These are phyloP conservation scores for Penaeus vannamei DNA, from an alignment of 1,140 invertebrate genomes.

Conservation along the genomic window DNA sequence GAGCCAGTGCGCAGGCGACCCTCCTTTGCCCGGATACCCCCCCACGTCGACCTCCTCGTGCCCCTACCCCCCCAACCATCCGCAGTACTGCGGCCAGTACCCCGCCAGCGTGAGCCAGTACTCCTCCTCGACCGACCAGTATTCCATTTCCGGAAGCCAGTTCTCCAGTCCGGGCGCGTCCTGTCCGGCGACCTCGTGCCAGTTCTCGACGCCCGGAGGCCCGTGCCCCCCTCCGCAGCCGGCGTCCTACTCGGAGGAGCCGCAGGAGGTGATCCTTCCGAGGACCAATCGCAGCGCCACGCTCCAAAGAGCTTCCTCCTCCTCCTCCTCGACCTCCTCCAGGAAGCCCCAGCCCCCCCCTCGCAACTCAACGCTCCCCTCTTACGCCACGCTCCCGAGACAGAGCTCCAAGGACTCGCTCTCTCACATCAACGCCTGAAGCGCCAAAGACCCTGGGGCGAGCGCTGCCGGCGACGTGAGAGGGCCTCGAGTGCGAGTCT, in stretches of 20 bases:
- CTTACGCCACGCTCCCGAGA: conserved; percentile 63
- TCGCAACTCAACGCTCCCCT: conserved; percentile 56
- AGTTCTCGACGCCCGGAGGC: conserved; percentile 45
- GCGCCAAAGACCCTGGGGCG: neutral
- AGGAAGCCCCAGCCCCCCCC: conserved; percentile 65
- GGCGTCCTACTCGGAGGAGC: conserved; percentile 34
- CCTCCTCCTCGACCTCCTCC: conserved; percentile 40
- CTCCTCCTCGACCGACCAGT: conserved; percentile 63
- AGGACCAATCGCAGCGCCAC: conserved; percentile 47
- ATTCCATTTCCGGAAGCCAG: conserved; percentile 63
- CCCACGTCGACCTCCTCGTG: conserved; percentile 43
- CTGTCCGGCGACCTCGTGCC: conserved; percentile 39
- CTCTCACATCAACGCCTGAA: conserved; percentile 65
- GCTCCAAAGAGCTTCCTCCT: conserved; percentile 48
- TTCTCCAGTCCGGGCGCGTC: conserved; percentile 61
- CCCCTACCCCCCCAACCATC: conserved; percentile 35
- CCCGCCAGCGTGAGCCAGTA: conserved; percentile 52
- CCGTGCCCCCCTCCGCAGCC: conserved; percentile 3
- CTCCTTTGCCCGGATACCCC: conserved; percentile 37
- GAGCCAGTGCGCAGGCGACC: neutral
- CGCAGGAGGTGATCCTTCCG: conserved; percentile 10
- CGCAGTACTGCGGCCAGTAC: conserved; percentile 57
- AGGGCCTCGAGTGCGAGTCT: too few species aligned
- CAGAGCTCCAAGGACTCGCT: conserved; percentile 64
- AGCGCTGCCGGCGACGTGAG: too few species aligned